These are phyloP conservation scores for Saxidomus purpurata DNA, from an alignment of 1,140 invertebrate genomes.

Conservation along the genomic window DNA sequence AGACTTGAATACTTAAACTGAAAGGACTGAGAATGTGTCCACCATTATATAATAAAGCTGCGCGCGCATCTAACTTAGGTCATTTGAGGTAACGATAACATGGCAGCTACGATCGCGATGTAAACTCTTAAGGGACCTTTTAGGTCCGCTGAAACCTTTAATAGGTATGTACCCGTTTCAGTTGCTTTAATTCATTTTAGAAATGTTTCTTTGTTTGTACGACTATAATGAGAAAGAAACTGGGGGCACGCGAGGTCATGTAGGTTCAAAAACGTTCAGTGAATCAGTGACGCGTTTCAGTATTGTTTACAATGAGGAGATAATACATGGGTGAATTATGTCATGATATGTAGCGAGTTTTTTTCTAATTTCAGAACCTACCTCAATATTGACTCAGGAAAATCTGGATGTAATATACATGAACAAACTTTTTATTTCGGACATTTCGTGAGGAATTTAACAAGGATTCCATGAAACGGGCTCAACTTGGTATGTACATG, in stretches of 20 bases:
- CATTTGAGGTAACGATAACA: constrained; percentile 68
- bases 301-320: constrained; percentile 23
- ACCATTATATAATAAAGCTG: constrained; percentile 70
- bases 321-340: not conserved
- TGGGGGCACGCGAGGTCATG: constrained; percentile 61
- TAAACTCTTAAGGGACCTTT: constrained; percentile 50
- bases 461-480: not conserved
- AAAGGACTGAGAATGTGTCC: not conserved
- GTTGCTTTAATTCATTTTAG: constrained; percentile 36
- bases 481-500: not conserved
- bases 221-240: not conserved
- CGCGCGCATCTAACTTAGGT: constrained; percentile 69
- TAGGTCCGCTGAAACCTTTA: constrained; percentile 57
- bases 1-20: not conserved
- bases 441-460: not conserved
- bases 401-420: not conserved
- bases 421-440: not conserved
- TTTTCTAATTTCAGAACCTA: constrained; percentile 29
- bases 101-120: constrained; percentile 54
- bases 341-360: constrained; percentile 7
- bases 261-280: constrained; percentile 63
- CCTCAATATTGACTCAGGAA: constrained; percentile 42
- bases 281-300: constrained; percentile 56
- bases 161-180: constrained; percentile 50
- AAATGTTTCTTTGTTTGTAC: constrained; percentile 49